phyloP scores from a whole-genome alignment of 2,113 vertebrate genomes.

The Fulmarus glacialis region DNA sequence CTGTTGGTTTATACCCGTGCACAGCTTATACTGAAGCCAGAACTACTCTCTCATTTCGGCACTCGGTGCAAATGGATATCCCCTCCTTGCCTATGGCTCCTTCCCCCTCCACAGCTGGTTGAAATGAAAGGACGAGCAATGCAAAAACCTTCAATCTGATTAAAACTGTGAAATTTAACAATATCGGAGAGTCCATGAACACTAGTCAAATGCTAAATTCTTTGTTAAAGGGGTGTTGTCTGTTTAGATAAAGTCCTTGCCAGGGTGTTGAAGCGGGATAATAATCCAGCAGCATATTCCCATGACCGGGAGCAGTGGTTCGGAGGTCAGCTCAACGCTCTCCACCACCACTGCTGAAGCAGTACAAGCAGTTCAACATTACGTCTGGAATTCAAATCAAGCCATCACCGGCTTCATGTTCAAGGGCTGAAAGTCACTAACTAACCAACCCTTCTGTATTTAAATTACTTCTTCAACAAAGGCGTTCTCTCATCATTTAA shows the following conservation, averaged over 20 bases:
- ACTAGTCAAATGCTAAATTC: background rate
- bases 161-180: background rate
- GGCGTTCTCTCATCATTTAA: background rate
- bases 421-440: background rate
- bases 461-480: background rate
- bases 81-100: background rate
- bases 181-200: background rate
- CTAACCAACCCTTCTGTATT: background rate
- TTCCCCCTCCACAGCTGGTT: background rate
- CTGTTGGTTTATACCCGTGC: background rate
- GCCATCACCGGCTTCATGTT: background rate
- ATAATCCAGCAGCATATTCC: background rate
- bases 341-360: background rate
- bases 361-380: background rate
- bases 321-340: background rate
- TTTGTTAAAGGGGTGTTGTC: background rate
- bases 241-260: background rate
- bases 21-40: background rate
- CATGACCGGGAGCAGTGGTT: fast-evolving
- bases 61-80: background rate
- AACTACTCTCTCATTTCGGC: background rate
- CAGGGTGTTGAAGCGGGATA: background rate
- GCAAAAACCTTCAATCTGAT: background rate
- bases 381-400: background rate
- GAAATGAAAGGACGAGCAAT: background rate